Base-by-base conservation (phyloP, 1,140 invertebrate species). In the Streblospio benedicti region DNA sequence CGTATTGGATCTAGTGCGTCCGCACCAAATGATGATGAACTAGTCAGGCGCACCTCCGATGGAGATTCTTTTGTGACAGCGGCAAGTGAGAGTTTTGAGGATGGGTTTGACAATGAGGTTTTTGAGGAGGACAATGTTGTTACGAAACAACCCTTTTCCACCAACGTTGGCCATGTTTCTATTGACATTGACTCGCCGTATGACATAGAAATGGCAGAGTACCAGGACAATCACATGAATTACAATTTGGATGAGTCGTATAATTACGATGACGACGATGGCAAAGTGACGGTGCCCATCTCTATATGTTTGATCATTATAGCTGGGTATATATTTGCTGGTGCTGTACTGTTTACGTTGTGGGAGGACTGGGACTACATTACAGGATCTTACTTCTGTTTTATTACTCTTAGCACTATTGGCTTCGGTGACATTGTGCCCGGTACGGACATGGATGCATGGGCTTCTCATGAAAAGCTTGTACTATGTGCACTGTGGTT, bases 381-480 rank as follows among this genome's bases (percentile, higher is more conserved):
- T 9, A 93, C 96, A 67, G 90, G 90, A 30, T 89, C 89, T 47
- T 97, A 93, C 76, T 97, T 96, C 73, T 95, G 91, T 70, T 95
- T 94, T 79, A 91, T 92, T 23, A 92, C 83, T 0, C 72, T 85
- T 6, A 81, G 70, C 62, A 77, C 76, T 1, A 92, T 95, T 63
- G 93, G 94, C 1, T 90, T 97, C 68, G 93, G 93, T 0, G 93
- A 97, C 77, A 91, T 95, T 73, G 92, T 97, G n/a, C 75, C 75
- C 0, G 74, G 75, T 1, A 74, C 68, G 33, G 66, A 69, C 30
- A 59, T 67, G 52, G 59, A 70, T 6, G 63, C 68, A 4, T 76
- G 75, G 74, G 62, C 67, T n/a, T 60, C 66, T 6, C 67, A 73
- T 41, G 71, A 71, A 41, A 73, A 73, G 59, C 69, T 65, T 31